phyloP scores from a whole-genome alignment of 2,888 invertebrate species.

The Polydrusus cervinus region DNA sequence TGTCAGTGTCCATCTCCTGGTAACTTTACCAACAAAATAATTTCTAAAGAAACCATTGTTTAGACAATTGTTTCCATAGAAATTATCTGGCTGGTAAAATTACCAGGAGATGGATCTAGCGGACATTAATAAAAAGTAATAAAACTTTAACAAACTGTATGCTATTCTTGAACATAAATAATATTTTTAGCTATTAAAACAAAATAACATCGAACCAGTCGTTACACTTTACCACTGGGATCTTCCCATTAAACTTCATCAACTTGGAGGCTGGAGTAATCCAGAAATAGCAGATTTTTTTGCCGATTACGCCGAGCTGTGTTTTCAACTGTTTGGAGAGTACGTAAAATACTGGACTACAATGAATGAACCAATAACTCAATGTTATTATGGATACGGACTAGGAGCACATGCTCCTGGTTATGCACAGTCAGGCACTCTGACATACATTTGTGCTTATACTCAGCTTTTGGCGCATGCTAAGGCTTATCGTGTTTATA shows the following conservation, averaged over 20 bases:
- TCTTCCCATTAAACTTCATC: conserved; percentile 64
- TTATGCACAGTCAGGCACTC: conserved; percentile 17
- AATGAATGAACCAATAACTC: conserved; percentile 72
- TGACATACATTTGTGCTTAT: conserved; percentile 33
- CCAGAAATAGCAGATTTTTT: conserved; percentile 76
- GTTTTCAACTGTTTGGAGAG: conserved; percentile 75
- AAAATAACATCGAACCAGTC: conserved; percentile 73
- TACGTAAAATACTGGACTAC: conserved; percentile 80
- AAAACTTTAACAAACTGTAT: too few species aligned
- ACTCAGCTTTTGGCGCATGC: conserved; percentile 40
- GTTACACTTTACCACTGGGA: conserved; percentile 77
- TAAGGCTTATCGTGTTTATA: conserved; percentile 36
- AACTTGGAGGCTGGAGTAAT: conserved; percentile 80
- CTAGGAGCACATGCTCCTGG: conserved; percentile 33
- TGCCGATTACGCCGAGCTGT: conserved; percentile 74
- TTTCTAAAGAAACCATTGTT: too few species aligned
- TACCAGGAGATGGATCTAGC: too few species aligned
- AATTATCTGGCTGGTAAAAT: too few species aligned
- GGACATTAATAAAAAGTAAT: conserved; percentile 57
- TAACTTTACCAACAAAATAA: too few species aligned
- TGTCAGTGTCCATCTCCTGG: too few species aligned
- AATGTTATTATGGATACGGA: conserved; percentile 39
- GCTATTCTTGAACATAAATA: neutral
- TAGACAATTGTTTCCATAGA: too few species aligned
- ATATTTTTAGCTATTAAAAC: conserved; percentile 31